These are phyloP conservation scores for Oxyura jamaicensis DNA, from an alignment of 2,113 vertebrate species.

Conservation along the genomic window DNA sequence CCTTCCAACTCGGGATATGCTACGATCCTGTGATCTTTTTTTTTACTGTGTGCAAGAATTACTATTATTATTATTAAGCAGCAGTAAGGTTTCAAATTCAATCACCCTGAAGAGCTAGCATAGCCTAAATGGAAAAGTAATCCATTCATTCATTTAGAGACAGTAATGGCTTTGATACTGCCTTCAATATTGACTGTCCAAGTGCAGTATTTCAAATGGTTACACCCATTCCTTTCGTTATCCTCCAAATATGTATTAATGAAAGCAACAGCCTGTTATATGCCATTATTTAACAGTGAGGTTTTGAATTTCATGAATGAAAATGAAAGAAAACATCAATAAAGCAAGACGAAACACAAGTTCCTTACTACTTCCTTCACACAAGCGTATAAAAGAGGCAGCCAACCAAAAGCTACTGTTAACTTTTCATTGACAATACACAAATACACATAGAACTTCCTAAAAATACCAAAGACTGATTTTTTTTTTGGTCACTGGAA, in stretches of 20 bases:
- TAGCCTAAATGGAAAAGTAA: slow-evolving; percentile 1
- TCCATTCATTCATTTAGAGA: neutral
- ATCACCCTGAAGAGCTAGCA: neutral
- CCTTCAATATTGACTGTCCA: neutral
- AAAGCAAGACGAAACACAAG: slow-evolving; percentile 35
- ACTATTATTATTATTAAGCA: neutral
- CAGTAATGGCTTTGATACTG: neutral
- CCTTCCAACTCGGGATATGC: neutral
- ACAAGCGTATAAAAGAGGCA: neutral
- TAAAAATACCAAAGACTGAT: neutral
- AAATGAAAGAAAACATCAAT: slow-evolving; percentile 36
- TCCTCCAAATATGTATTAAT: slow-evolving; percentile 17
- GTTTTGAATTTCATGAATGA: slow-evolving; percentile 35
- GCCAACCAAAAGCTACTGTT: neutral
- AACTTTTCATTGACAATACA: neutral
- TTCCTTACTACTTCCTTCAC: slow-evolving; percentile 29
- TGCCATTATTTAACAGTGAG: neutral
- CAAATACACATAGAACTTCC: neutral
- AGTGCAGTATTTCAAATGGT: slow-evolving; percentile 9
- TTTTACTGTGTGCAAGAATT: neutral
- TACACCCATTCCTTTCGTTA: slow-evolving; percentile 6
- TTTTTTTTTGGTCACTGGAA: neutral
- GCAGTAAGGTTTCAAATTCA: neutral
- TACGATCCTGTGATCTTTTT: neutral
- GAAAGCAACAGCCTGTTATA: neutral